Evolutionary conservation across 2,113 vertebrate species (phyloP).

Genomic region (Misgurnus anguillicaudatus): DNA sequence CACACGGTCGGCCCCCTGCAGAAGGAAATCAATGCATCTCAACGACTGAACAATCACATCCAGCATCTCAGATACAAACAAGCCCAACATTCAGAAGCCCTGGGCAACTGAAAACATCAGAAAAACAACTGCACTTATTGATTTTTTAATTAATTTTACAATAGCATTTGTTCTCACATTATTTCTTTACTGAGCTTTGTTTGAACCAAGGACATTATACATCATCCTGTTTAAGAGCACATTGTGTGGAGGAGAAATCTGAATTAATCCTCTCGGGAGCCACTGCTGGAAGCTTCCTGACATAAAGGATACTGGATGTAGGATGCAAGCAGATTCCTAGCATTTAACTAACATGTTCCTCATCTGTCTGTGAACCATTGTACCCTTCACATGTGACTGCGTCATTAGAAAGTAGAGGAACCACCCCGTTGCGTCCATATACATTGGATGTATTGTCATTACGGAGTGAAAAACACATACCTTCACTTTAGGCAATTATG

Average conservation of each 20-base stretch:
- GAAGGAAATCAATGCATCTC: conserved; percentile 52
- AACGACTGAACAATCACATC: background rate
- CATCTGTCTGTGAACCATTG: conserved; percentile 9
- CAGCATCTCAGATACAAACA: background rate
- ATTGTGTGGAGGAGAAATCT: conserved; percentile 17
- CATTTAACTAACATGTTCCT: conserved; percentile 15
- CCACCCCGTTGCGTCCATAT: background rate
- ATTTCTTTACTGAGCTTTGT: background rate
- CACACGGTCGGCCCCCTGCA: conserved; percentile 32
- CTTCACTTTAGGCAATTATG: too few relatives aligned
- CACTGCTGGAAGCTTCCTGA: conserved; percentile 24
- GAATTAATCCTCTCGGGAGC: conserved; percentile 1
- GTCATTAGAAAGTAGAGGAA: conserved; percentile 20
- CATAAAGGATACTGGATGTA: background rate
- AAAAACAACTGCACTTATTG: background rate
- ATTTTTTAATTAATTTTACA: conserved; percentile 3
- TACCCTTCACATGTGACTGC: conserved; percentile 8
- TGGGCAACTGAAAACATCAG: background rate
- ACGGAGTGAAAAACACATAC: too few relatives aligned
- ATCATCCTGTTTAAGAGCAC: background rate
- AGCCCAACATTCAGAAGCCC: background rate
- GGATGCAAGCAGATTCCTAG: conserved; percentile 5
- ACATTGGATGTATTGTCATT: too few relatives aligned
- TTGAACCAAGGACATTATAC: conserved; percentile 5
- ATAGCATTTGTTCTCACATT: background rate